Evolutionary conservation across 2,888 invertebrate species (phyloP), one percentile per base, ranked within the genome.

Genomic region (Pardosa pseudoannulata): DNA sequence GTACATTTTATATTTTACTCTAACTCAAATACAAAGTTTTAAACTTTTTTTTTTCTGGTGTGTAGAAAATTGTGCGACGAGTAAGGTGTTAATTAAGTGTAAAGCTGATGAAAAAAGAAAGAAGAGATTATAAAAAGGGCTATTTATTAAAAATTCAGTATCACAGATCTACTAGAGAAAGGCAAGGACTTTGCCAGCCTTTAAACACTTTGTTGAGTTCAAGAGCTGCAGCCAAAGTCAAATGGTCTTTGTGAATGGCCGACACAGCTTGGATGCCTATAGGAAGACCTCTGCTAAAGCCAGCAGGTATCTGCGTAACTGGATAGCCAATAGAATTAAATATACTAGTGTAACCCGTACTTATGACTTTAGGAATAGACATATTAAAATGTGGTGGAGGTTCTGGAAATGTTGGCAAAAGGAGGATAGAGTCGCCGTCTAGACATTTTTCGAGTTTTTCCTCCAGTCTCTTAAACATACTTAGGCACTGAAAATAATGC

Each of bases 371-470:
- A 28, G 95, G 90, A 31, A 97, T 90, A 0, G 97, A 96, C 90
- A 97, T 96, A 90, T 96, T 94, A 91, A 98, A 97, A 90, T 96
- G 95, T 0, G 96, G 96, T 0, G 98, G 97, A 9, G 96, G 94
- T n/a, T 95, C 95, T 0, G 98, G 97, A 92, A 97, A 97, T 0
- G 96, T 95, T 0, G 98, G 98, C 91, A 95, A 97, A 39, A 98
- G 92, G 87, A 98, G 94, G 1, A 98, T 95, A 0, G 97, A 97
- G 91, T 98, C 94, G 32, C 93, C 91, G 11, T 95, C 94, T 36
- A 98, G 93, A 67, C 95, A 94, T 91, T 95, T 91, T 72, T 74
- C 16, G 5, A 96, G 92, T 90, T 93, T 94, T 41, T 92, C 92
- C 88, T 94, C 93, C 36, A 96, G 92, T 0, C 13, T 56, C 7